Evolutionary conservation across 2,888 invertebrate genomes (phyloP), one percentile per base, ranked within the genome.

Genomic region (Dione juno): DNA sequence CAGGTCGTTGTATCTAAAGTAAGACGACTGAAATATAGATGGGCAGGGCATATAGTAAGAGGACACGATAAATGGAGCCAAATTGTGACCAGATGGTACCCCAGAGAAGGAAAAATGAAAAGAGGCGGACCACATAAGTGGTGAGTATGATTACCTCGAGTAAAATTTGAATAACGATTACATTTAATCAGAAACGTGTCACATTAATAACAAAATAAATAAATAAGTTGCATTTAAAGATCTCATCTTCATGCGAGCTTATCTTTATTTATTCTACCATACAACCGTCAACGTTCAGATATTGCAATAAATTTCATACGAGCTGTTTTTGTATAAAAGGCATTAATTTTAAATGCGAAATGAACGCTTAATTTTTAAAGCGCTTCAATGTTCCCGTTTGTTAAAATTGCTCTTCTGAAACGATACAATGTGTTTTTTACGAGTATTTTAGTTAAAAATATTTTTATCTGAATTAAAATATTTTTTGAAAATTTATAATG

Each of bases 321-420:
- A 19, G 37, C 19, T 64, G 14, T 64, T 72, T 69, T 59, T 58
- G 43, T 58, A 59, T 69, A 64, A 65, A 72, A 67, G 21, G 21
- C 66, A 72, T 70, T 67, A 72, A 72, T 72, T 52, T 72, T 58
- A 70, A 72, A 72, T 70, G 45, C 52, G 57, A 70, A 72, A 72
- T 70, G 58, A 64, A 72, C 66, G 54, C 63, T 74, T 74, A 67
- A 74, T 72, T 71, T 75, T 71, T 64, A 66, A 74, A 75, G 67
- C 65, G 67, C 67, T 69, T 69, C 66, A 74, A 59, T 53, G 61
- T 68, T 72, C 69, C 71, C 50, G 63, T 69, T 74, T 67, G 70
- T 76, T 74, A 71, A 72, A 74, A 69, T 75, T 69, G 66, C 69
- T 76, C 66, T 54, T 69, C 69, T 66, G 71, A 61, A 66, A 72